phyloP scores from a whole-genome alignment of 2,797 vertebrate species.

The Silurus aristotelis region DNA sequence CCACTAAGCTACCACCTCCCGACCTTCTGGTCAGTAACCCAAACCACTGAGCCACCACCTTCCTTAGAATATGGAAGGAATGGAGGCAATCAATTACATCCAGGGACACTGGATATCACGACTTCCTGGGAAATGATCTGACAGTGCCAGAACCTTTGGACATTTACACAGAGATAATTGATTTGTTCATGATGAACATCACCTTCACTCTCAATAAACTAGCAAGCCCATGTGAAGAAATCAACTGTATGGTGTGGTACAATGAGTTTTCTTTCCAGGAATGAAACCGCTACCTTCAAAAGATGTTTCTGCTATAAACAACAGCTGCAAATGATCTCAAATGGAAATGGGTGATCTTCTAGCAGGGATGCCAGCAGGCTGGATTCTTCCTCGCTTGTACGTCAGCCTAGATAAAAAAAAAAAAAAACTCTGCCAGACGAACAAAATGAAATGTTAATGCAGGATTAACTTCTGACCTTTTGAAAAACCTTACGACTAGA shows the following conservation, averaged over 20 bases:
- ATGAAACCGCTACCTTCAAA: background rate
- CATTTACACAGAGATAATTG: background rate
- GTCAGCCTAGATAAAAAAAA: background rate
- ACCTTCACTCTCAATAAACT: background rate
- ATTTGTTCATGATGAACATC: background rate
- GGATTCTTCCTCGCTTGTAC: background rate
- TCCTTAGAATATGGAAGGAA: no score
- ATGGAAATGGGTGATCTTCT: background rate
- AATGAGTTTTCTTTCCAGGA: background rate
- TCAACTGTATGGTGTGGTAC: background rate
- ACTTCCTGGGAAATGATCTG: background rate
- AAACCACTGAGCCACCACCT: no score
- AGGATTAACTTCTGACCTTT: constrained; percentile 9
- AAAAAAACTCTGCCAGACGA: background rate
- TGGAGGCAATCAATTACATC: no score
- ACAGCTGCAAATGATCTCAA: background rate
- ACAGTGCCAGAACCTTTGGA: background rate
- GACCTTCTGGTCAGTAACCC: no score
- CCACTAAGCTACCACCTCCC: no score
- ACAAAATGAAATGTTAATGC: background rate
- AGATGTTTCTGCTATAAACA: background rate
- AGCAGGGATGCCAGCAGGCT: background rate
- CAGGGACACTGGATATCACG: no score
- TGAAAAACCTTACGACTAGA: background rate
- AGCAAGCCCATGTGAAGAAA: background rate